Base-by-base conservation (phyloP, 2,797 vertebrate species). In the Decapterus maruadsi region DNA sequence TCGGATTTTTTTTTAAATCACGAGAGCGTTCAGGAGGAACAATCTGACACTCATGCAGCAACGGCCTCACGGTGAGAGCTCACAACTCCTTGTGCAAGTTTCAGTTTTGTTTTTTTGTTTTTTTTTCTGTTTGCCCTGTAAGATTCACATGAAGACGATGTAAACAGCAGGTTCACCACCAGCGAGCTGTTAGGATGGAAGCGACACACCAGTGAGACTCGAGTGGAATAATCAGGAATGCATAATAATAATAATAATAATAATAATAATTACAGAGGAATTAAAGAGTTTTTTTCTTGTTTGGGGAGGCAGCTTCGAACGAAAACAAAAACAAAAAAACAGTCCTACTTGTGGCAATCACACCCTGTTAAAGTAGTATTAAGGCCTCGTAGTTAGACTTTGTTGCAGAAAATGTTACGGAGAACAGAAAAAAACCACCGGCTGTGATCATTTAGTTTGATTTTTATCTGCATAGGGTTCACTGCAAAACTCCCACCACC, bases 331-430 rank as follows among this genome's bases (percentile, higher is more conserved):
- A 48, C 3, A 55, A 40, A 53, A 19, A 31, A 48, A 34, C 31
- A 34, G 13, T 89, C 78, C 79, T 83, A 78, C 72, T 60, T 73
- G 31, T 72, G 68, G 83, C 68, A 40, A 77, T 83, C 36, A 45
- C 80, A 90, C 88, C 85, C 83, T 82, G 90, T 92, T 78, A 89
- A 75, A 80, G 88, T 81, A 72, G 87, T 69, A 77, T 89, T 93
- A 94, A 95, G 93, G 95, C 93, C 87, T 93, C 90, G 43, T 48
- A 87, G 89, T 92, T 91, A 84, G 42, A 87, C 79, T 34, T 26
- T 26, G 26, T 72, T 65, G 81, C 60, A 80, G 74, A 26, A 85
- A 62, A 69, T 36, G 81, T 78, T 79, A 80, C 67, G 70, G 68
- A 66, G 64, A 68, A 77, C 56, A 70, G 4, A 72, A 57, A 59